These are phyloP conservation scores for Phrynocephalus versicolor DNA, from an alignment of 2,113 vertebrate species.

Conservation along the genomic window DNA sequence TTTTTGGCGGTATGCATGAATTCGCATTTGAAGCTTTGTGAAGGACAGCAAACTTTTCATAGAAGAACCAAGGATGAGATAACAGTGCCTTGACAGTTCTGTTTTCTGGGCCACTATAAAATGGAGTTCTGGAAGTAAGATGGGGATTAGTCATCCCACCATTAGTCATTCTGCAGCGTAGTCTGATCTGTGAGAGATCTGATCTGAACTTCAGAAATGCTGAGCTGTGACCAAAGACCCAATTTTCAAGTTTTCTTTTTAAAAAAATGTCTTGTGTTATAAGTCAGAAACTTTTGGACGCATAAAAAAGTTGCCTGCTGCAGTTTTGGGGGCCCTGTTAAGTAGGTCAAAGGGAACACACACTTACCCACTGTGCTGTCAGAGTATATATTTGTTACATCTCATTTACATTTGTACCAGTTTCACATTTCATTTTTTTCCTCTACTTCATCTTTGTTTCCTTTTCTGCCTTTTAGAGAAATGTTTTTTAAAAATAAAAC, in stretches of 20 bases:
- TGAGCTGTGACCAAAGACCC: constrained; percentile 23
- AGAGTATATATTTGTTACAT: neutral
- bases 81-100: constrained; percentile 55
- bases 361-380: neutral
- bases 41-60: constrained; percentile 42
- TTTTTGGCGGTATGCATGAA: constrained; percentile 22
- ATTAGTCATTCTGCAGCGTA: constrained; percentile 55
- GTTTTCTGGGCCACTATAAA: constrained; percentile 55
- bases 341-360: constrained; percentile 1
- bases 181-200: constrained; percentile 44
- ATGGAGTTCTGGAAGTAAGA: constrained; percentile 52
- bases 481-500: neutral
- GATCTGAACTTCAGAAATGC: constrained; percentile 52
- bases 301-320: neutral
- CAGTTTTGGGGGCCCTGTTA: neutral
- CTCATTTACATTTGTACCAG: neutral
- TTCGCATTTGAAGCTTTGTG: neutral
- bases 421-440: constrained; percentile 34
- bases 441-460: constrained; percentile 29
- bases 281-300: neutral
- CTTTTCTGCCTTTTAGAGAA: constrained; percentile 20
- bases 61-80: constrained; percentile 49
- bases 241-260: constrained; percentile 40
- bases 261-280: constrained; percentile 29
- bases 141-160: constrained; percentile 62